Evolutionary conservation across 1,140 invertebrate species (phyloP).

Genomic region (Ruditapes philippinarum): DNA sequence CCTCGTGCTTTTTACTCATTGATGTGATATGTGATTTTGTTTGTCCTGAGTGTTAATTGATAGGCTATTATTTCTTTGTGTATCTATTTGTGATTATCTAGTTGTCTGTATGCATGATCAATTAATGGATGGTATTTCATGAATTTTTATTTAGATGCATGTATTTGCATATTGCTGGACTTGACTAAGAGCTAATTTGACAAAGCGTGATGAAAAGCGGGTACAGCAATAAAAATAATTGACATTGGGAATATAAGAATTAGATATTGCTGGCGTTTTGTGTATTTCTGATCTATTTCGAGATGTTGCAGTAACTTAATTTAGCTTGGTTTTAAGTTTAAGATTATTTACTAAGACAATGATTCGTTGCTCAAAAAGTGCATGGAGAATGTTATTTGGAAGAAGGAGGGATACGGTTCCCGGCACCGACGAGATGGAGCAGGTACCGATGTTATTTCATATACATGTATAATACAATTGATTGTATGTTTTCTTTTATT

Average conservation of each 20-base stretch:
- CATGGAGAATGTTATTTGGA: conserved; percentile 25
- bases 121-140: not conserved
- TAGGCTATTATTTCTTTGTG: not conserved
- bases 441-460: too few relatives aligned
- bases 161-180: conserved; percentile 5
- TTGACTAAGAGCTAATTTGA: not conserved
- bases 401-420: conserved; percentile 6
- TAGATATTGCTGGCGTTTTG: too few relatives aligned
- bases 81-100: not conserved
- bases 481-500: too few relatives aligned
- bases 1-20: too few relatives aligned
- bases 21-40: too few relatives aligned
- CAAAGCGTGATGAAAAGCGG: not conserved
- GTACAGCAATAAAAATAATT: too few relatives aligned
- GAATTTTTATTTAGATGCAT: not conserved
- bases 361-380: conserved; percentile 27
- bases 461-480: too few relatives aligned
- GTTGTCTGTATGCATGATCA: conserved; percentile 8
- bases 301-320: too few relatives aligned
- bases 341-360: too few relatives aligned
- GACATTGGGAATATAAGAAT: not conserved
- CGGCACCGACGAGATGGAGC: not conserved
- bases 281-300: too few relatives aligned
- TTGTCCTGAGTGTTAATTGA: not conserved
- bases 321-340: too few relatives aligned